Evolutionary conservation across 2,888 invertebrate species (phyloP), one percentile per base, ranked within the genome.

Genomic region (Cybosia mesomella): DNA sequence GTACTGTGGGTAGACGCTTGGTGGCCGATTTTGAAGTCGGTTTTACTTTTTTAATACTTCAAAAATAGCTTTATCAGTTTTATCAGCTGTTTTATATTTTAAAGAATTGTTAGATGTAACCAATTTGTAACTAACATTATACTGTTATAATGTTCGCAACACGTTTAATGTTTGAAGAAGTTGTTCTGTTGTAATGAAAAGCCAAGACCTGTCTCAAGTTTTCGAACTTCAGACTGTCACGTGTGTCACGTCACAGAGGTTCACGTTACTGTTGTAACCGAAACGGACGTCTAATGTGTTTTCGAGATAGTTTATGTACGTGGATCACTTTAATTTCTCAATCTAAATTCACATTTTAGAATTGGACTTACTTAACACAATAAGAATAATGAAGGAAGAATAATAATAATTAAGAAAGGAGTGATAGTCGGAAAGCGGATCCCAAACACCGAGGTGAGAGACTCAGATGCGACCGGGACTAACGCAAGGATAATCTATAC

Each of bases 221-320:
- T 67, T 58, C 57, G 58, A 21, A 57, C 28, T 62, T 58, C 24
- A 49, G 32, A 62, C 22, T 18, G 54, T 59, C 57, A 61, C 66
- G 15, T 62, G 43, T 61, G 55, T 60, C 61, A 61, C 54, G 55
- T 60, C 61, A 61, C 54, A 21, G 43, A 61, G 32, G 61, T 61
- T 66, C 32, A 43, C 21, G 18, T 61, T 61, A 57, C 57, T 43
- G 28, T 61, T 57, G 22, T 15, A 28, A 60, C 60, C 24, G 60
- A 9, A 22, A 24, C 34, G 34, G 22, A 22, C 60, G 66, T 24
- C 53, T 55, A 49, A 49, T 21, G 54, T 59, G 54, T 36, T 34
- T 39, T n/a, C n/a, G n/a, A 60, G 54, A 36, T 55, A 55, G 55
- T 55, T 60, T n/a, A 24, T 66, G 28, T 28, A 60, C 9, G 36